Evolutionary conservation across 2,888 invertebrate genomes (phyloP).

Genomic region (Agelastica alni): DNA sequence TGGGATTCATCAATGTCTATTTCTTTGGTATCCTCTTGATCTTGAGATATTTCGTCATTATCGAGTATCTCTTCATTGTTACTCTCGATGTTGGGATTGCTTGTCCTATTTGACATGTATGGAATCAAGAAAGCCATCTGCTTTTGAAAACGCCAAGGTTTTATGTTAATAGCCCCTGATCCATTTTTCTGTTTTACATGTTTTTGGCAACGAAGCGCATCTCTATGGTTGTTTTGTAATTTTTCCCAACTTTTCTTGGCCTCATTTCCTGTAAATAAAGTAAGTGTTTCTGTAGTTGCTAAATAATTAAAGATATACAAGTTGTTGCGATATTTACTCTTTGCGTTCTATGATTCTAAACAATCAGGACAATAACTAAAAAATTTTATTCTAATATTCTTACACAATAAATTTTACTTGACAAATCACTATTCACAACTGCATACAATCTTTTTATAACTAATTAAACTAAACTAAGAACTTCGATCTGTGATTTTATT

Average conservation of each 20-base stretch:
- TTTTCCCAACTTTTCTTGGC: conserved; percentile 12
- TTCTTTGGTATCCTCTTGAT: too few species aligned
- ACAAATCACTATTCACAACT: too few species aligned
- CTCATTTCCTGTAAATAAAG: conserved; percentile 13
- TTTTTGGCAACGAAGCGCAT: conserved; percentile 16
- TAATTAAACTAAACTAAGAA: too few species aligned
- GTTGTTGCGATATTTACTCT: too few species aligned
- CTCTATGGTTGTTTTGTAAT: conserved; percentile 8
- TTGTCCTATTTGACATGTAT: conserved; percentile 4
- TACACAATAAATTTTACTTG: too few species aligned
- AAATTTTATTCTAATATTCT: too few species aligned
- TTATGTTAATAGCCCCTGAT: conserved; percentile 14
- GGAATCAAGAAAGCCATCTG: conserved; percentile 13
- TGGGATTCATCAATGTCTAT: conserved; percentile 2
- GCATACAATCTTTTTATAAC: too few species aligned
- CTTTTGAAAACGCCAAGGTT: conserved; percentile 12
- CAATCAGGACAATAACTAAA: too few species aligned
- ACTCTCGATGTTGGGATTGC: neutral
- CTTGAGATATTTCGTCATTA: neutral
- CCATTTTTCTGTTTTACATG: conserved; percentile 11
- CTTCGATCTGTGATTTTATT: too few species aligned
- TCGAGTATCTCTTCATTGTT: neutral
- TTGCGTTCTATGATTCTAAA: too few species aligned
- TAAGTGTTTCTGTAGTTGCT: conserved; percentile 7
- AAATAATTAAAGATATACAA: conserved; percentile 6